Percentiles rank a stretch among this genome's conserved stretches.
phyloP scores from a whole-genome alignment of 2,888 invertebrate genomes.

The Lasioglossum oenotherae region DNA sequence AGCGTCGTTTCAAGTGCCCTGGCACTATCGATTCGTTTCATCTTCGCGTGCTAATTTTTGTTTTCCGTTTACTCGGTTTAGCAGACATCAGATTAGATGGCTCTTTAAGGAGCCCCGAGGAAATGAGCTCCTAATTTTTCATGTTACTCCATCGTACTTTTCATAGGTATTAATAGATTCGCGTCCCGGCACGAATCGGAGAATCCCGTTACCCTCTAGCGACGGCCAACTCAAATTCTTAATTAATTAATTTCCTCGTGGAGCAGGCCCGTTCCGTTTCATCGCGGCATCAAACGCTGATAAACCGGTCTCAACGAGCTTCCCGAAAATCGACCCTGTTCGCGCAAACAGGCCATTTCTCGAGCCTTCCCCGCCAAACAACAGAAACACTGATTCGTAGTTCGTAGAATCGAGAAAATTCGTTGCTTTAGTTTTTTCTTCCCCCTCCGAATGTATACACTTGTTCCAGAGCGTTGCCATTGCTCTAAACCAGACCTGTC shows the following conservation, averaged over 20 bases:
- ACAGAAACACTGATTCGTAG: too few relatives aligned
- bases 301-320: not conserved
- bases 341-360: not conserved
- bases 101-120: conserved; percentile 41
- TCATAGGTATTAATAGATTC: conserved; percentile 24
- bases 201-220: not conserved
- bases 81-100: conserved; percentile 57
- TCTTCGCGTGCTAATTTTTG: conserved; percentile 68
- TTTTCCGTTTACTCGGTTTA: conserved; percentile 54
- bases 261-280: not conserved
- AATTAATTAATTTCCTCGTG: conserved; percentile 12
- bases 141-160: conserved; percentile 26
- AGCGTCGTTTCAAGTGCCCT: conserved; percentile 47
- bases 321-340: not conserved
- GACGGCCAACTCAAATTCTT: conserved; percentile 21
- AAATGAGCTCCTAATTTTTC: conserved; percentile 57
- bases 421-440: too few relatives aligned
- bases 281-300: not conserved
- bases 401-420: too few relatives aligned
- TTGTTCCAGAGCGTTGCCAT: too few relatives aligned
- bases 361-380: not conserved
- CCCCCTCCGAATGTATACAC: too few relatives aligned
- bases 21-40: conserved; percentile 59
- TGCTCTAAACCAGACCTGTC: too few relatives aligned
- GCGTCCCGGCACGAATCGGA: not conserved